phyloP scores from a whole-genome alignment of 1,140 invertebrate species.

The Hypothenemus hampei region DNA sequence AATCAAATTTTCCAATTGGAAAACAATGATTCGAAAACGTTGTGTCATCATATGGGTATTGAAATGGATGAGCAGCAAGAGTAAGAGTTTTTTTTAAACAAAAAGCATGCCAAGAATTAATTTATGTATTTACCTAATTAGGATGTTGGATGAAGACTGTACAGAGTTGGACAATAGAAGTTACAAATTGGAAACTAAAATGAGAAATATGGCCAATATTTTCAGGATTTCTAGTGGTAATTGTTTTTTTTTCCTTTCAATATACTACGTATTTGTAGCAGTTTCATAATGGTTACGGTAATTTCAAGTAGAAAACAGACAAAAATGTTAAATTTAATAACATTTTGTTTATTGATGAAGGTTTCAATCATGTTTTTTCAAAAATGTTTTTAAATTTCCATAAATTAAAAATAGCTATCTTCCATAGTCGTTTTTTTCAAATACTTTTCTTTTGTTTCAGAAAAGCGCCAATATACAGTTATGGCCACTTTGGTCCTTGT shows the following conservation, averaged over 20 bases:
- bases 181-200: conserved; percentile 86
- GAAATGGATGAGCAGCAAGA: conserved; percentile 91
- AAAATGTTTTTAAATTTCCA: too few relatives aligned
- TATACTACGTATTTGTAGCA: too few relatives aligned
- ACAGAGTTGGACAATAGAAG: conserved; percentile 90
- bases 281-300: too few relatives aligned
- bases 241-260: conserved; percentile 36
- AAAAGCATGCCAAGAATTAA: not conserved
- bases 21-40: conserved; percentile 81
- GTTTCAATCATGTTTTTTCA: too few relatives aligned
- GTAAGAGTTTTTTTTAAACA: conserved; percentile 54
- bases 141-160: conserved; percentile 94
- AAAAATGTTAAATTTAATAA: conserved; percentile 16
- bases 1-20: conserved; percentile 86
- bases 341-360: too few relatives aligned
- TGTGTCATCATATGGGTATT: conserved; percentile 82
- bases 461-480: conserved; percentile 90
- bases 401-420: not conserved
- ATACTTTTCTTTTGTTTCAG: conserved; percentile 57
- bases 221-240: conserved; percentile 95
- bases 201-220: conserved; percentile 96
- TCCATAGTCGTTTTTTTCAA: not conserved
- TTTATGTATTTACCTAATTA: too few relatives aligned
- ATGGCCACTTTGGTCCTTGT: conserved; percentile 81
- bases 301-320: too few relatives aligned